Base-by-base conservation (phyloP, 2,888 invertebrate species). In the Ptychoptera contaminata region DNA sequence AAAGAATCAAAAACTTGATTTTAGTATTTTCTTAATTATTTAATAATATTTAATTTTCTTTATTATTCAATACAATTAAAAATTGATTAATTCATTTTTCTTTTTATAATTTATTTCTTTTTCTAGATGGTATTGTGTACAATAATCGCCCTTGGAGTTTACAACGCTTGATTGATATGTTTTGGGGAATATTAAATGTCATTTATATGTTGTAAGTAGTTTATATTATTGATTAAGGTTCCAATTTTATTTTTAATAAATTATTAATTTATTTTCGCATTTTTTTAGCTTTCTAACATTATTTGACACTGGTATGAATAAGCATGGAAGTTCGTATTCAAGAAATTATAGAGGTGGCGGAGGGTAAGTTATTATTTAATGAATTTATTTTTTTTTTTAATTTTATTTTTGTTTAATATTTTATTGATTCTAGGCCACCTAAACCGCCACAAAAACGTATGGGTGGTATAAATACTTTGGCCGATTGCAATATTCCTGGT, bases 401-500 rank as follows among this genome's bases (percentile, higher is more conserved):
- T n/a, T n/a, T n/a, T n/a, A n/a, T n/a, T n/a, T n/a, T 14, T 29
- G 2, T 32, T n/a, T n/a, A n/a, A n/a, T n/a, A n/a, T n/a, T n/a
- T n/a, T n/a, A n/a, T n/a, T n/a, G n/a, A n/a, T n/a, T n/a, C n/a
- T n/a, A 39, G 43, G 16, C 43, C 42, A 32, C 46, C 37, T 1
- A 16, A 32, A 8, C 37, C 34, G 8, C 40, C 42, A 15, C 23
- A 14, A 30, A 10, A 44, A 34, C n/a, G 44, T 31, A 46, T 48
- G 12, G 48, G 48, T 4, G 16, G 48, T 15, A 46, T 48, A 39
- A 15, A 39, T 23, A 46, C 42, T 8, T 32, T 48, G 7, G 30
- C 48, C 1, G 48, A 48, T 31, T 44, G 42, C n/a, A 37, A 37
- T n/a, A 44, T 44, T 30, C 46, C 48, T 12, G 48, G 48, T 7